Evolutionary conservation across 1,140 invertebrate genomes (phyloP), one percentile per base, ranked within the genome.

Genomic region (Drosophila novamexicana): DNA sequence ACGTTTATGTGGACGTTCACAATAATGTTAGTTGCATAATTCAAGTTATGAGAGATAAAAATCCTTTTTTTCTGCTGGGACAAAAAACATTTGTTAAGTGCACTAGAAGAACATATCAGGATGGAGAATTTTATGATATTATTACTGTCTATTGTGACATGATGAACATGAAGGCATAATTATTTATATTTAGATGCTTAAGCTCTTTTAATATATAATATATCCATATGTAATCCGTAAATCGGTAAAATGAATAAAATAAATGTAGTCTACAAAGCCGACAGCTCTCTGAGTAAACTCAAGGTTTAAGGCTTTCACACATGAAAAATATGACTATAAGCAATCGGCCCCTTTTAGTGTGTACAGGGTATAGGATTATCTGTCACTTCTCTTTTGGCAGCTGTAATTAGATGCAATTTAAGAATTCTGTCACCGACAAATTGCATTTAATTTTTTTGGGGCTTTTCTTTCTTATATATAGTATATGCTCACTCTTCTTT

Each of bases 391-490:
- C 0, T 14, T 49, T 37, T 12, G 1, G 8, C 10, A 45, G 14
- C 66, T 37, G 47, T 7, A 47, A 63, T 63, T 52, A 49, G 14
- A 39, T 2, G 58, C 67, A n/a, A 50, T 71, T 71, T 45, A 62
- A 62, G 34, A 62, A 22, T 62, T 47, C 34, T 65, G 50, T 52
- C 62, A 66, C 39, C 52, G 6, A 53, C 62, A 32, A 40, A 52
- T 64, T 32, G 29, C 14, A 53, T 64, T 54, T 56, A 18, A 18
- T 64, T 10, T 54, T 32, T 34, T 40, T n/a, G 7, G n/a, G n/a
- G 7, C 22, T 22, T 42, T 49, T 66, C 16, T 9, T 9, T 62
- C 0, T n/a, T 45, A 22, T 52, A 5, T 63, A 63, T 36, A 12
- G 29, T 32, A 10, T 63, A 22, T 61, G 10, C 12, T 40, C 10